Evolutionary conservation across 2,888 invertebrate species (phyloP).

Genomic region (Macrostomum cliftonense): DNA sequence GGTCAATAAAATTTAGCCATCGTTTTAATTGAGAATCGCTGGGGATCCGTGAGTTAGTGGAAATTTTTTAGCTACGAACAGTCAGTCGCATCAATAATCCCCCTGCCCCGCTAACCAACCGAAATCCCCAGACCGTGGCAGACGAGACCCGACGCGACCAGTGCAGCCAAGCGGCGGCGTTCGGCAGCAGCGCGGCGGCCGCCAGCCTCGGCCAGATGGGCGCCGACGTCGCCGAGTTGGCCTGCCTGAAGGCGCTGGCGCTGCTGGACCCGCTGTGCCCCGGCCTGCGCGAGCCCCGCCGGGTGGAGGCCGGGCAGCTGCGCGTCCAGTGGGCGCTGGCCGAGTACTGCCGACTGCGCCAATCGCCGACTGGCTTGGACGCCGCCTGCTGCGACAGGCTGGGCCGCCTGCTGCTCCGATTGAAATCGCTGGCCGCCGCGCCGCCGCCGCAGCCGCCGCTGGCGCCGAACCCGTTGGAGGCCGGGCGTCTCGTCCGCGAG

Average conservation of each 20-base stretch:
- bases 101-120: too few species aligned
- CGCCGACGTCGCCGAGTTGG: not conserved
- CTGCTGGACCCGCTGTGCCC: not conserved
- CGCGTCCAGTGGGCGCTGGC: constrained; percentile 92
- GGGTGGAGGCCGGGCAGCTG: constrained; percentile 87
- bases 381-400: constrained; percentile 50
- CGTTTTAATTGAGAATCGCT: too few species aligned
- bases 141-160: not conserved
- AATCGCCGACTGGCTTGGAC: constrained; percentile 49
- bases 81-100: too few species aligned
- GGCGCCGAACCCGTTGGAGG: too few species aligned
- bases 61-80: too few species aligned
- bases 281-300: constrained; percentile 74
- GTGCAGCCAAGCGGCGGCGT: not conserved
- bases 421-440: constrained; percentile 53
- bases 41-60: too few species aligned
- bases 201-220: not conserved
- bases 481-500: too few species aligned
- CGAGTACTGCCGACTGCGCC: constrained; percentile 87
- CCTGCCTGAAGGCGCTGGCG: constrained; percentile 1
- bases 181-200: not conserved
- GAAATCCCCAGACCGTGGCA: not conserved
- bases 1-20: too few species aligned
- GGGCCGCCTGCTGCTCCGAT: constrained; percentile 70
- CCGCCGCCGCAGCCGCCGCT: too few species aligned